phyloP scores from a whole-genome alignment of 1,140 invertebrate species.

The Drosophila azteca region DNA sequence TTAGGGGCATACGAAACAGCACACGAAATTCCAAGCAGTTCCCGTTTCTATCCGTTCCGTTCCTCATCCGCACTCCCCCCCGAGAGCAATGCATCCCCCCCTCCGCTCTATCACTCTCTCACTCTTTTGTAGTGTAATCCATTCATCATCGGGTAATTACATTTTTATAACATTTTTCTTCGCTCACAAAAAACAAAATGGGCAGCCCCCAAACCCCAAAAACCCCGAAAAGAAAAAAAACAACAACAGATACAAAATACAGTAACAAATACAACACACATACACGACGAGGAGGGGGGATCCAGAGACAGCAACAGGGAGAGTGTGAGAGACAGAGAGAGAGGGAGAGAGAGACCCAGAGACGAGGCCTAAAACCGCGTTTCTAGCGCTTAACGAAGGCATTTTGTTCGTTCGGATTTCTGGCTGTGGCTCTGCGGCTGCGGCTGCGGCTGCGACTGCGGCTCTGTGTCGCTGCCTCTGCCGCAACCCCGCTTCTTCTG shows the following conservation, averaged over 20 bases:
- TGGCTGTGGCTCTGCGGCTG: constrained; percentile 55
- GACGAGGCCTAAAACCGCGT: constrained; percentile 64
- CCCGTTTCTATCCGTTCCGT: constrained; percentile 22
- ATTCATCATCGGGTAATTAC: constrained; percentile 83
- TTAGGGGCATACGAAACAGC: constrained; percentile 2
- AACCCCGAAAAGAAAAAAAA: constrained; percentile 41
- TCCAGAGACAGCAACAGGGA: constrained; percentile 20
- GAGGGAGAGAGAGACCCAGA: background rate
- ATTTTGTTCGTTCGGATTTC: constrained; percentile 73
- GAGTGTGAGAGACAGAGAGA: constrained; percentile 2
- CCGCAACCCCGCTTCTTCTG: constrained; percentile 7
- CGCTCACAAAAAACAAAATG: constrained; percentile 75
- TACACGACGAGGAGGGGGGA: no score
- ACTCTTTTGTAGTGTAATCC: constrained; percentile 80
- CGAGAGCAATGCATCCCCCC: constrained; percentile 57
- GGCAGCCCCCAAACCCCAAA: constrained; percentile 35
- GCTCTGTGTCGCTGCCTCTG: constrained; percentile 8
- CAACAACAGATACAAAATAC: constrained; percentile 18
- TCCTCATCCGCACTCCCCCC: constrained; percentile 54
- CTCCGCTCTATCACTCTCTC: background rate
- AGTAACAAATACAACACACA: constrained; percentile 10
- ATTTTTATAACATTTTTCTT: constrained; percentile 82
- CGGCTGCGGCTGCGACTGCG: no score
- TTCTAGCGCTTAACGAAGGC: constrained; percentile 76
- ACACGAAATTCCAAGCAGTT: constrained; percentile 54